These are phyloP conservation scores for Hydrotaea cyrtoneurina DNA, from an alignment of 2,888 invertebrate species.

Conservation along the genomic window DNA sequence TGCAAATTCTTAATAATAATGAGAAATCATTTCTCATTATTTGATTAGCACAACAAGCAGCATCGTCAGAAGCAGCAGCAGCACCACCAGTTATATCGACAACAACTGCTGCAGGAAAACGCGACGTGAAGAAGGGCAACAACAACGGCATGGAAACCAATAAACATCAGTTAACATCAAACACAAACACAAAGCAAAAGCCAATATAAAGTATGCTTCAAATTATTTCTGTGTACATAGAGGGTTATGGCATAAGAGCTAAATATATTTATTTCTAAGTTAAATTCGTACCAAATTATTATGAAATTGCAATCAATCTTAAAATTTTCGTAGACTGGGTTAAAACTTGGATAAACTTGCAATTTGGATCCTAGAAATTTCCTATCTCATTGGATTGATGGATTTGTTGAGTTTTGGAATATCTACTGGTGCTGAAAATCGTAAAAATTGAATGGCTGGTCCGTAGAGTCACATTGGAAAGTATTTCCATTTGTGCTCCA, in stretches of 20 bases:
- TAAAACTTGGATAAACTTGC: no score
- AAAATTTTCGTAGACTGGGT: no score
- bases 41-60: constrained; percentile 3
- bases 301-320: no score
- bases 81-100: neutral
- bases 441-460: no score
- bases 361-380: no score
- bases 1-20: constrained; percentile 1
- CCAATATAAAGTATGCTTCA: neutral
- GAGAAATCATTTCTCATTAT: constrained; percentile 26
- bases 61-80: neutral
- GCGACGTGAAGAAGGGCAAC: neutral
- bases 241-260: neutral
- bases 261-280: no score
- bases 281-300: no score
- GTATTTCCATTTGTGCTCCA: no score
- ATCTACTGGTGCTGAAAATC: no score
- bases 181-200: neutral
- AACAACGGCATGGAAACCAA: neutral
- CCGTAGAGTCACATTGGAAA: no score
- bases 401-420: no score
- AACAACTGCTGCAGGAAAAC: neutral
- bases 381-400: no score
- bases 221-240: neutral
- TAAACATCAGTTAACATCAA: neutral